phyloP scores from a whole-genome alignment of 30 jellyfish, hydroid and myxozoan species.

The Chironex yamaguchii region DNA sequence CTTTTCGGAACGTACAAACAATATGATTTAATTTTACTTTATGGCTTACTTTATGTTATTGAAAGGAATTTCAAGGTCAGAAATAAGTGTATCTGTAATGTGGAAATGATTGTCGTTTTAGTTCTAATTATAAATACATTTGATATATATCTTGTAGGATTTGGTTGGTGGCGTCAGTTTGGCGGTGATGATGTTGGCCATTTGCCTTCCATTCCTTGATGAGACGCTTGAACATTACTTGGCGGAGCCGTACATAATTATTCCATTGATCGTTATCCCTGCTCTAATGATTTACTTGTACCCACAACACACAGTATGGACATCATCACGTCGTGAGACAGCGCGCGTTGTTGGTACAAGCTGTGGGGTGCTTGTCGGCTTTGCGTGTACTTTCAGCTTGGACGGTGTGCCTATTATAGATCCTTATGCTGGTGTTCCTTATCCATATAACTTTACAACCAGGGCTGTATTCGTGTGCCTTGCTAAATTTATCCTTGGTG shows the following conservation, averaged over 20 bases:
- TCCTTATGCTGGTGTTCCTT: slow-evolving; percentile 91
- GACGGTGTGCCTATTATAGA: slow-evolving; percentile 84
- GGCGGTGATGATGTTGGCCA: not conserved
- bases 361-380: slow-evolving; percentile 87
- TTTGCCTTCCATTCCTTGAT: not conserved
- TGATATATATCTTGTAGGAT: not conserved
- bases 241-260: not conserved
- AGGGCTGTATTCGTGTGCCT: slow-evolving; percentile 10
- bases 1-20: no score
- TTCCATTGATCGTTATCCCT: not conserved
- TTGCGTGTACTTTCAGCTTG: slow-evolving; percentile 80
- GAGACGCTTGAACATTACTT: not conserved
- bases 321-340: slow-evolving; percentile 93
- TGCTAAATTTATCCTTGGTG: slow-evolving; percentile 42
- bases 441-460: slow-evolving; percentile 1
- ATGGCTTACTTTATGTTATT: no score
- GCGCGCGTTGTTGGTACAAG: slow-evolving; percentile 91
- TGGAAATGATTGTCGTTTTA: no score
- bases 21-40: no score
- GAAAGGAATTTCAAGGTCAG: no score
- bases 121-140: no score
- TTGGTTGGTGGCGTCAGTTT: not conserved
- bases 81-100: no score
- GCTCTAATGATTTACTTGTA: slow-evolving; percentile 61
- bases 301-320: slow-evolving; percentile 89